Conservation (phyloP, 1,140 invertebrate species). For the Anoplophora glabripennis region DNA sequence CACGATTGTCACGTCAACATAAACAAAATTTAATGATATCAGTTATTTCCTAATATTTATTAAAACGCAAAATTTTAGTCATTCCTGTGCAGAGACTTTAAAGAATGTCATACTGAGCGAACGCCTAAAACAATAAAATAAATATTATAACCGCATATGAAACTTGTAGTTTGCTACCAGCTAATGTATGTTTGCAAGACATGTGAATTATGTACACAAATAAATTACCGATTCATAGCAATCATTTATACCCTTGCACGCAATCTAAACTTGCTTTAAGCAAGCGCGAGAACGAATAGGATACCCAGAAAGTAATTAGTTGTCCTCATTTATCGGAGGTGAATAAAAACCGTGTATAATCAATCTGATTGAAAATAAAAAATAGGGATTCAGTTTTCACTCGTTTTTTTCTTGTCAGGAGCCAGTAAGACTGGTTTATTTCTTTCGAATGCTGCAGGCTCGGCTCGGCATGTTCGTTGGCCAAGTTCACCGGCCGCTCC, state of each 20-base stretch:
- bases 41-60: conserved; percentile 1
- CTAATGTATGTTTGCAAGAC: conserved; percentile 27
- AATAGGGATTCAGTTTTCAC: background rate
- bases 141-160: conserved; percentile 22
- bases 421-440: conserved; percentile 39
- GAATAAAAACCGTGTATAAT: too few species aligned
- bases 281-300: conserved; percentile 14
- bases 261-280: conserved; percentile 26
- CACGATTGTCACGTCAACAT: too few species aligned
- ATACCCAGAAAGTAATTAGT: conserved; percentile 13
- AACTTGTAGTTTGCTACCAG: conserved; percentile 28
- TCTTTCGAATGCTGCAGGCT: conserved; percentile 30
- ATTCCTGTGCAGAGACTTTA: conserved; percentile 1
- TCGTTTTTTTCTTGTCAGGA: conserved; percentile 30
- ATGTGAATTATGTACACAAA: conserved; percentile 28
- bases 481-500: conserved; percentile 34
- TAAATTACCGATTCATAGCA: conserved; percentile 27
- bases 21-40: too few species aligned
- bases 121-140: conserved; percentile 18
- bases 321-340: conserved; percentile 7
- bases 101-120: conserved; percentile 9
- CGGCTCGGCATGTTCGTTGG: conserved; percentile 24
- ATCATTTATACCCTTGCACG: conserved; percentile 36
- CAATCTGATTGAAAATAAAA: conserved; percentile 1
- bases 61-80: conserved; percentile 4